Base-by-base conservation (phyloP, 1,140 invertebrate species). In the Berghia stephanieae region DNA sequence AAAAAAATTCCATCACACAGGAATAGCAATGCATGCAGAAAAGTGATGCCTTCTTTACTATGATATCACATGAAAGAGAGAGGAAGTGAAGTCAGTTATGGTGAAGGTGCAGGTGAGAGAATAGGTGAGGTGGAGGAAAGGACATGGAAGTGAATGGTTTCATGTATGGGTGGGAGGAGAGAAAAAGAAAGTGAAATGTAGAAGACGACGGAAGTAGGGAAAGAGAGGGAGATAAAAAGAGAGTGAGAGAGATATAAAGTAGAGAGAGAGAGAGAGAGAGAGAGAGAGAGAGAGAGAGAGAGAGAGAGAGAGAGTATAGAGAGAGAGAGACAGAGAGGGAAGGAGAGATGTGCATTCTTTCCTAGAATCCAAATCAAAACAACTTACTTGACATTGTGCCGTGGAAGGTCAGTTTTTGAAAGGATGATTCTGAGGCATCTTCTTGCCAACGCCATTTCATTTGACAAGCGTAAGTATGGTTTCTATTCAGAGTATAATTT, bases 221-320 rank as follows among this genome's bases (percentile, higher is more conserved):
- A 36, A 5, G 4, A 40, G 36, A 52, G 34, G 4, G 16, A 70
- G 4, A 6, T 4, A 40, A 10, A 40, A 27, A 43, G 16, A 6
- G 36, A 69, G 43, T 27, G 27, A 5, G 27, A 1, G 27, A 2
- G 1, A 42, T 6, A 24, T 42, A 40, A 67, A 18, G 42, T 34
- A 67, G 63, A 67, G 49, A 63, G 44, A 76, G 60, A 57, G 46
- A 63, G 34, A 44, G 44, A 40, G 44, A 44, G 24, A 43, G 44
- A 34, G 44, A 67, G 40, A 57, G 55, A 34, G 55, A 49, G 34
- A 67, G 55, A 49, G 57, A 44, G 44, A 49, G 55, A 49, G 60
- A 49, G 38, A 38, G 57, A 68, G 44, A 67, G 13, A 44, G n/a
- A 67, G 63, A 6, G 27, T 16, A 18, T 38, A 31, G 63, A 67